These are phyloP conservation scores for Eristalis arbustorum DNA, from an alignment of 2,888 invertebrate species.

Conservation along the genomic window DNA sequence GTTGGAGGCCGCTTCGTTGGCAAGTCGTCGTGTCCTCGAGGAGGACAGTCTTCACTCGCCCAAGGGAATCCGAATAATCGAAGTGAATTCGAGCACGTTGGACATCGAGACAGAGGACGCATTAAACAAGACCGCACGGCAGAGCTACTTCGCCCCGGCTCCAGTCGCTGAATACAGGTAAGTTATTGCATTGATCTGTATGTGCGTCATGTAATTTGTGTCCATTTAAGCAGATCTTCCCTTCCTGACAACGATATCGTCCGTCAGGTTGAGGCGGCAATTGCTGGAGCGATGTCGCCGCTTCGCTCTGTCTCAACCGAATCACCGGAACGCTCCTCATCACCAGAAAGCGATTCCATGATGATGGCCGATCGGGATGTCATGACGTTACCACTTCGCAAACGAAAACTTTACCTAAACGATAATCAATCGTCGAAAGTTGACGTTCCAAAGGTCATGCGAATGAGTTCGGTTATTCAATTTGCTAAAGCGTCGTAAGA, in stretches of 20 bases:
- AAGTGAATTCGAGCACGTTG: conserved; percentile 60
- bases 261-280: conserved; percentile 84
- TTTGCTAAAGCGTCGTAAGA: conserved; percentile 88
- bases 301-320: conserved; percentile 82
- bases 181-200: conserved; percentile 45
- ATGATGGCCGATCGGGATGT: conserved; percentile 82
- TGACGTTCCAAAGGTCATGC: conserved; percentile 77
- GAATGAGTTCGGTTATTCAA: conserved; percentile 90
- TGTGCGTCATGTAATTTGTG: background rate
- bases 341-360: conserved; percentile 82
- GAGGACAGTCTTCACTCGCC: conserved; percentile 40
- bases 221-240: conserved; percentile 73
- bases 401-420: conserved; percentile 89
- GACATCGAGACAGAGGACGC: conserved; percentile 71
- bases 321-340: conserved; percentile 81
- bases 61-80: background rate
- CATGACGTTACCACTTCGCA: conserved; percentile 87
- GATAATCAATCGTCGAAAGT: conserved; percentile 81
- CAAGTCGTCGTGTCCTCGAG: conserved; percentile 73
- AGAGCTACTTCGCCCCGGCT: conserved; percentile 75
- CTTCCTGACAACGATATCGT: conserved; percentile 80
- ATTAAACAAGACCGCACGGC: conserved; percentile 69
- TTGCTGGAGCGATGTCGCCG: conserved; percentile 83
- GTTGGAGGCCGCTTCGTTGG: conserved; percentile 78
- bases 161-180: conserved; percentile 80